Base-by-base conservation (phyloP, 2,797 vertebrate species). In the Pempheris klunzingeri region DNA sequence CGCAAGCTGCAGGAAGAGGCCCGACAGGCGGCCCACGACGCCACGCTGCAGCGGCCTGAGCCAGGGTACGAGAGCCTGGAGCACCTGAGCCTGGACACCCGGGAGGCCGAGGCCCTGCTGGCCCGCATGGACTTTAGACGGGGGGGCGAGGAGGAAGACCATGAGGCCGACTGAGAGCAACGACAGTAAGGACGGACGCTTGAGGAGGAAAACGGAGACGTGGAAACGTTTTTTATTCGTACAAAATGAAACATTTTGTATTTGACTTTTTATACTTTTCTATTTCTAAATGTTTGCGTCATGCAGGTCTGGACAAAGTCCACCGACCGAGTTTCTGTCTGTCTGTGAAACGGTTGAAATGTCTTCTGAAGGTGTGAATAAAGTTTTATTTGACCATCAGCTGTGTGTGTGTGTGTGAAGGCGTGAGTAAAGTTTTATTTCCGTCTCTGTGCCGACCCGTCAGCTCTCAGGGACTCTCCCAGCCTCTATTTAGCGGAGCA, bases 51-150 rank as follows among this genome's bases (percentile, higher is more conserved):
- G 64, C 94, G 96, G 78, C 96, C 94, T 1, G 96, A 97, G 68
- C 93, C 92, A 0, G 95, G 95, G 18, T 97, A 95, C n/a, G 96
- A 97, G 82, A 96, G 77, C 86, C 96, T 98, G 97, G 96, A 97
- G 1, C 93, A 96, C 86, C 96, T 98, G 77, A 94, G 90, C 0
- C 53, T 98, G 76, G 93, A 92, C 83, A 94, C 96, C 12, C 93
- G 95, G 4, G 90, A 95, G 10, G 88, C 94, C 28, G 86, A 91
- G 5, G 92, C 91, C 0, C 65, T 94, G 3, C 81, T 98, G 18
- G 90, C 66, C 0, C 76, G 84, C 87, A 88, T 97, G 43, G 94
- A 96, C 90, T 98, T 98, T n/a, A 91, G 88, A 5, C 71, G 11
- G 22, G 28, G 17, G 0, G 36, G 46, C 7, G 20, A 24, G 1